Base-by-base conservation (phyloP, 2,113 vertebrate genomes). In the Pseudorectes ferrugineus region DNA sequence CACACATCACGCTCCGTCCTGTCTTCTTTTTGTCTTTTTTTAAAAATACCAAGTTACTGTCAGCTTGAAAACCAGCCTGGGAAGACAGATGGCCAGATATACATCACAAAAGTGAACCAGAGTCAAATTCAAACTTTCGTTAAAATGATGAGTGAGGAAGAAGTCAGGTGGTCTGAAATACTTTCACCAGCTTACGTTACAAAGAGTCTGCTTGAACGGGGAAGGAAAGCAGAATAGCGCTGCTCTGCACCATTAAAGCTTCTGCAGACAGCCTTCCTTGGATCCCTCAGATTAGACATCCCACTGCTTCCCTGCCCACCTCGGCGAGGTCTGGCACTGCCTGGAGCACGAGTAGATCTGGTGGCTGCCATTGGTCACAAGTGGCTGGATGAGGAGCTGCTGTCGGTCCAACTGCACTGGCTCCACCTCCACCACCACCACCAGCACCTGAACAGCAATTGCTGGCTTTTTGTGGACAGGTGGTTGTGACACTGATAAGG, bases 51-150 rank as follows among this genome's bases (percentile, higher is more conserved):
- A 88, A 93, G 22, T 42, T 85, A 82, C 43, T 49, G 57, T 54
- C 61, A 94, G 52, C 57, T 88, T 92, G 90, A 89, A 90, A 89
- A 85, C 36, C 75, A 92, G 71, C 36, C 73, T 87, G 81, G 73
- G 45, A 73, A 93, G 52, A 84, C 54, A 93, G 71, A 67, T 83
- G 71, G 67, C 42, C 46, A 92, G 38, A 76, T 85, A 85, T 61
- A 80, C 18, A 78, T 74, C 68, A 88, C 33, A 49, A 59, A 73
- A 87, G 42, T 23, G 35, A 93, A 87, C 33, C 10, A 46, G 19
- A 88, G 43, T 51, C 8, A 89, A 28, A 84, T 40, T 52, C 23
- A 49, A 89, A 62, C 23, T 81, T 80, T 54, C 46, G 29, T 92
- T 82, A 57, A 75, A 94, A 85, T 24, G 10, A 33, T 18, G 14